Base-by-base conservation (phyloP, 2,888 invertebrate species). In the Heliconius erato region DNA sequence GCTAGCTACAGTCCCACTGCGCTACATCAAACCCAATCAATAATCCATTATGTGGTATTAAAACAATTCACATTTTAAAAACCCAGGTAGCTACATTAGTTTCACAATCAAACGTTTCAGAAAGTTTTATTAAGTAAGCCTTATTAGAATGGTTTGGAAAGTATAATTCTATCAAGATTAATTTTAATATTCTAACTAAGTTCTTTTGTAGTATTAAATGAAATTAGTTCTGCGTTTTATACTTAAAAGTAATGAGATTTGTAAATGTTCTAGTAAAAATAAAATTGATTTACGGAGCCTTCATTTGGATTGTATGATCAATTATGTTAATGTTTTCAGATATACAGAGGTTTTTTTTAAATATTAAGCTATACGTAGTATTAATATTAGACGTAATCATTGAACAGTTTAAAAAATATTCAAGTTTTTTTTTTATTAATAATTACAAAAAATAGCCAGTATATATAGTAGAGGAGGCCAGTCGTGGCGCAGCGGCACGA, bases 171-270 rank as follows among this genome's bases (percentile, higher is more conserved):
- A 69, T 69, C 40, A 32, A 40, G 35, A 40, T 12, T 40, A n/a
- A 35, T 12, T 23, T 69, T 69, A 69, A 69, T 69, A 40, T 69
- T 69, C 11, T n/a, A 40, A 40, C 11, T n/a, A 40, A 40, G 12
- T 69, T 69, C 40, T n/a, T 40, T 35, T 69, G 69, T 69, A n/a
- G 12, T 69, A 69, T 69, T 69, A 40, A 40, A 69, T 40, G 3
- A 11, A 40, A 69, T 69, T 69, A 69, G 40, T 23, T 40, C 23
- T 40, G 11, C 23, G 11, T 69, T 69, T 40, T 69, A 40, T 69
- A 35, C 11, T 23, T 40, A 40, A 40, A 69, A 11, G 19, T 40
- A 40, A 69, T 40, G 9, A 69, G 40, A 40, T 69, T 68, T 68
- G 67, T 68, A 16, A 28, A 32, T 16, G 5, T 32, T 68, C 32